Percentiles rank a stretch among this genome's conserved stretches.
These are phyloP conservation scores for Oophaga pumilio DNA, from an alignment of 2,113 vertebrate species.

Conservation along the genomic window DNA sequence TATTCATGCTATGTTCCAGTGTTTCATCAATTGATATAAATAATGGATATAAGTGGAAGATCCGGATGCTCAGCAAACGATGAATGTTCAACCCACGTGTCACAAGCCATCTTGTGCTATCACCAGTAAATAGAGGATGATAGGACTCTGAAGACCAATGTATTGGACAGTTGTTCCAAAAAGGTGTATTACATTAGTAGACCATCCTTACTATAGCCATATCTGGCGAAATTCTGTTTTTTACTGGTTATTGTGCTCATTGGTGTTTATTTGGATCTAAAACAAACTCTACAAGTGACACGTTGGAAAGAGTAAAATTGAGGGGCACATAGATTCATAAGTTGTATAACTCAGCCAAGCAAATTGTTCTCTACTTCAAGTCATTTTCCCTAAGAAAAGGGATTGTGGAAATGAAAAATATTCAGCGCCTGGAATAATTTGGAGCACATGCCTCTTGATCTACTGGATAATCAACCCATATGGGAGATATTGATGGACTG, in stretches of 20 bases:
- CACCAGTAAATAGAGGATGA: not conserved
- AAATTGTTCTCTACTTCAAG: constrained; percentile 9
- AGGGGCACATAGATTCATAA: not conserved
- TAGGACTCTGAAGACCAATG: not conserved
- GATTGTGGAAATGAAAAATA: not conserved
- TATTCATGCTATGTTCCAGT: not conserved
- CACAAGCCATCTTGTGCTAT: not conserved
- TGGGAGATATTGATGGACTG: not conserved
- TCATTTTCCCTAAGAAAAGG: not conserved
- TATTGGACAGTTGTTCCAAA: not conserved
- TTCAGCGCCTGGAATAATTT: not conserved
- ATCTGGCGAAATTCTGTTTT: not conserved
- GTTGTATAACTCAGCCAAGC: not conserved
- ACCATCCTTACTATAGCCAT: not conserved
- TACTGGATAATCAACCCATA: not conserved
- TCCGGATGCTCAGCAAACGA: not conserved
- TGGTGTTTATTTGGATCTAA: not conserved
- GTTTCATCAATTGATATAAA: not conserved
- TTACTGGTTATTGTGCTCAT: not conserved
- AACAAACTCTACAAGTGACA: not conserved
- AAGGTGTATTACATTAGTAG: not conserved
- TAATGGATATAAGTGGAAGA: not conserved
- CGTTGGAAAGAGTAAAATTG: not conserved
- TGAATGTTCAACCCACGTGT: constrained; percentile 11
- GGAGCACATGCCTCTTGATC: constrained; percentile 2